Conservation (phyloP, 2,797 vertebrate species). For the Pogoniulus pusillus region DNA sequence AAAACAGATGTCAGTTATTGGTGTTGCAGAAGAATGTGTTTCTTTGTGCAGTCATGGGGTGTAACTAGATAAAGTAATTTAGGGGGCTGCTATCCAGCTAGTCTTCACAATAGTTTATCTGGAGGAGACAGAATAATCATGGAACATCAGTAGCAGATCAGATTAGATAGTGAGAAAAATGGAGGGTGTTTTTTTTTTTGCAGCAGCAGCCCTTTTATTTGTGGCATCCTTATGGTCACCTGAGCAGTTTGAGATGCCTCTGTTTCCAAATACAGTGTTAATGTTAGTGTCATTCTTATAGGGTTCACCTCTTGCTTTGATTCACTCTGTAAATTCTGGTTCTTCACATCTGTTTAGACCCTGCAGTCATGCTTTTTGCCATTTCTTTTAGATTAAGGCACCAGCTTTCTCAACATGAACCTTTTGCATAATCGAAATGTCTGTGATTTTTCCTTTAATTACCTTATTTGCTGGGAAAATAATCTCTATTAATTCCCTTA, state of each 20-base stretch:
- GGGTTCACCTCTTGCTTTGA: neutral
- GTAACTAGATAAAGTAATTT: neutral
- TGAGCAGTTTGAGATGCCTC: neutral
- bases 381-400: neutral
- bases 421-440: neutral
- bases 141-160: neutral
- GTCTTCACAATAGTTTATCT: neutral
- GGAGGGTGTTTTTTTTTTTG: neutral
- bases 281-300: neutral
- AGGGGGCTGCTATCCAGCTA: accelerated
- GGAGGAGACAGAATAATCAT: neutral
- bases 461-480: neutral
- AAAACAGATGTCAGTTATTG: neutral
- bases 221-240: neutral
- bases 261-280: neutral
- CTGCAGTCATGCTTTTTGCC: neutral
- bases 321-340: neutral
- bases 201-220: neutral
- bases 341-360: neutral
- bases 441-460: neutral
- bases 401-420: neutral
- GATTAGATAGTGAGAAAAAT: neutral
- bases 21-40: neutral
- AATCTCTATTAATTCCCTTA: neutral
- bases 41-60: neutral